Evolutionary conservation across 2,888 invertebrate genomes (phyloP), one percentile per base, ranked within the genome.

Genomic region (Drosophila macrospina): DNA sequence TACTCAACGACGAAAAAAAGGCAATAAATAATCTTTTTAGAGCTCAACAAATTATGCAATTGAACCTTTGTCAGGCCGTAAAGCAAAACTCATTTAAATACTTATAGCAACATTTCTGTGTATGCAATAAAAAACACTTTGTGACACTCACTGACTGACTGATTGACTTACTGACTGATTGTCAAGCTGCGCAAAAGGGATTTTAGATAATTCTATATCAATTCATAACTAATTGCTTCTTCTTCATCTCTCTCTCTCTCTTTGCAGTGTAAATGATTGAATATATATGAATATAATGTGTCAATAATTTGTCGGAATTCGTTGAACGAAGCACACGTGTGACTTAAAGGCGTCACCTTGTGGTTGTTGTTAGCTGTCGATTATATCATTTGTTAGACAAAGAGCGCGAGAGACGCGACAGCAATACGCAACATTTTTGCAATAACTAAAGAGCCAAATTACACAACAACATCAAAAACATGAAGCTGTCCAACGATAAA

Each of bases 401-500:
- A n/a, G 20, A 34, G 11, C n/a, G n/a, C n/a, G n/a, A 24, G 24
- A 20, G 39, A 48, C 39, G 39, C 28, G 56, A 37, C 41, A 73
- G 37, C 26, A 45, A 61, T 54, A 70, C 62, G 47, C 47, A 54
- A 63, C n/a, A 45, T 64, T 63, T 13, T 63, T 13, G 54, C 60
- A 52, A 70, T 36, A 56, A 61, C 20, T 26, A 44, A 64, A 34
- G 7, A 55, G 26, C 20, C 15, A 62, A 57, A 64, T 63, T 51
- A 59, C 41, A 65, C 39, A 63, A 56, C 45, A 80, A 41, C 16
- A 30, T 4, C 54, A 52, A 32, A 50, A 54, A 36, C 47, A 56
- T 63, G 41, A 50, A 63, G 44, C 79, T 76, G 83, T 66, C 83
- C 44, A 82, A 69, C 59, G 76, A 87, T 66, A 82, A 61, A 50